Base-by-base conservation (phyloP, 1,140 invertebrate genomes). In the Trigoniulus corallinus region DNA sequence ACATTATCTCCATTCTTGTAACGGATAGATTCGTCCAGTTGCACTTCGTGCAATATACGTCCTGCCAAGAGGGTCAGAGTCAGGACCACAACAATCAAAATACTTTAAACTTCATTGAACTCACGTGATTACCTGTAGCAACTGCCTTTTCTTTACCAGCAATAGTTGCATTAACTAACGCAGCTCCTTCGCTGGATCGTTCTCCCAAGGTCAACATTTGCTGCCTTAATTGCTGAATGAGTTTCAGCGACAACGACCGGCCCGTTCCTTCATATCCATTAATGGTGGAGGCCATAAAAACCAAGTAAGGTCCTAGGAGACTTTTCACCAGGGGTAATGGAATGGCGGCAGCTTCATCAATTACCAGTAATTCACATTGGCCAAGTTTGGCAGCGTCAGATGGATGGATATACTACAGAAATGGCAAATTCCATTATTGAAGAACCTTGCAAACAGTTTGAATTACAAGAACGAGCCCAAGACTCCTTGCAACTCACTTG, bases 291-390 rank as follows among this genome's bases (percentile, higher is more conserved):
- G 96, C 82, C 61, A 99, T 77, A 62, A 99, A 92, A 2, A 93
- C 85, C 29, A 98, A 71, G 63, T 96, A 96, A 1, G 92, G 88
- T 0, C 89, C 89, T 47, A 91, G 72, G 63, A 96, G 81, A 39
- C 80, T 76, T 60, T 89, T 89, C 0, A 99, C 93, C 57, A 89
- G 76, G 0, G 89, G 85, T 44, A 98, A 68, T 0, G 96, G 96
- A 57, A 99, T 98, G 20, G 95, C 96, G 2, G 95, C 96, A 10
- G 96, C 96, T 73, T 99, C 96, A 66, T 99, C 96, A 57, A 99
- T 96, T 21, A 98, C 79, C 25, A 98, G 71, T 13, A 99, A 67
- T 69, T 99, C 94, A 15, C 92, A 91, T 63, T 94, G 89, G 18
- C 83, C 81, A 24, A 98, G 70, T 55, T 88, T 81, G 42, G 78